Percentiles rank a stretch among this genome's conserved stretches.
These are phyloP conservation scores for Notoglanidium macrostoma DNA, from an alignment of 2,797 vertebrate genomes.

Conservation along the genomic window DNA sequence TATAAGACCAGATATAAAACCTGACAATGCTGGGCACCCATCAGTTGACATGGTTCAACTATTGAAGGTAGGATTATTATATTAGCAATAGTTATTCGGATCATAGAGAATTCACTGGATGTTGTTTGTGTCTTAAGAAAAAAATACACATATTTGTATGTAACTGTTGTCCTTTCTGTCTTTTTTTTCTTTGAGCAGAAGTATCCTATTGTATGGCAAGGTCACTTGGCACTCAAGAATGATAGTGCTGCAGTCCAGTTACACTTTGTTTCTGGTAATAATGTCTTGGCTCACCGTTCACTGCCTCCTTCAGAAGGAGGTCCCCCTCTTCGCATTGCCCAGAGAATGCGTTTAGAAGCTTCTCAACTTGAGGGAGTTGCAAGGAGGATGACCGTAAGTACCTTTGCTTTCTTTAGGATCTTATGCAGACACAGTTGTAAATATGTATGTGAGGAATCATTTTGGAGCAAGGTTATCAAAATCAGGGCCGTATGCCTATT, in stretches of 20 bases:
- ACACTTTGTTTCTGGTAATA: constrained; percentile 97
- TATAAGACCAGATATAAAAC: constrained; percentile 80
- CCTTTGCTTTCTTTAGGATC: constrained; percentile 13
- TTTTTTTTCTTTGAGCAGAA: constrained; percentile 76
- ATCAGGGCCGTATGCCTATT: background rate
- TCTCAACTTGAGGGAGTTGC: constrained; percentile 95
- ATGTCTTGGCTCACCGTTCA: constrained; percentile 90
- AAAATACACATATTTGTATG: background rate
- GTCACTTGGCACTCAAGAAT: constrained; percentile 94
- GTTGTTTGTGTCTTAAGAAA: background rate
- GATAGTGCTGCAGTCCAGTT: constrained; percentile 97
- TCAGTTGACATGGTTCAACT: constrained; percentile 96
- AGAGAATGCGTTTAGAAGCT: constrained; percentile 96
- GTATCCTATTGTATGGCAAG: constrained; percentile 99
- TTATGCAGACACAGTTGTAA: too few relatives aligned
- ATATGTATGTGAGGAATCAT: background rate
- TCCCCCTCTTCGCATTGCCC: constrained; percentile 91
- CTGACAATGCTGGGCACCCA: constrained; percentile 83
- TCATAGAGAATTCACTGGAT: background rate
- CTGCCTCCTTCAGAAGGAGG: constrained; percentile 92
- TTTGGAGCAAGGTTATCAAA: constrained; percentile 1
- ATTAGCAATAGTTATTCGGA: background rate
- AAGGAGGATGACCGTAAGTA: constrained; percentile 93
- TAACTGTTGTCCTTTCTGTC: constrained; percentile 9
- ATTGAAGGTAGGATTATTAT: constrained; percentile 80